Conservation (phyloP, 1,140 invertebrate species). For the Ladona fulva region DNA sequence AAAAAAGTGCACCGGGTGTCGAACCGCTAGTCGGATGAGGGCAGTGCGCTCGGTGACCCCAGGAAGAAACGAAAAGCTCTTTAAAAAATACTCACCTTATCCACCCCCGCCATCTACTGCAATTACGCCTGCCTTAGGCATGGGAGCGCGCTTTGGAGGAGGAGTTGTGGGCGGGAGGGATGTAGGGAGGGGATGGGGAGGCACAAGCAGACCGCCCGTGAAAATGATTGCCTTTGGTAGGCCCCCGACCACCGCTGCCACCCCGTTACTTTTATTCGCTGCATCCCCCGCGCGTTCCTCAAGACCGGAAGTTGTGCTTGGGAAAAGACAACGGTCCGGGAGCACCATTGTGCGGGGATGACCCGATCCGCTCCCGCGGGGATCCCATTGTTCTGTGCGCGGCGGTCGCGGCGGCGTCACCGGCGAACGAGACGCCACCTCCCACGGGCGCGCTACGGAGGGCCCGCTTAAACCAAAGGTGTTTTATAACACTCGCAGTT, state of each 20-base stretch:
- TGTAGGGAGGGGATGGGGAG: not conserved
- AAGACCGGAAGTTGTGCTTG: not conserved
- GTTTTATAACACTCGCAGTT: no score
- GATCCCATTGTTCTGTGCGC: not conserved
- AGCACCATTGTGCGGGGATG: not conserved
- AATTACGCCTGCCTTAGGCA: not conserved
- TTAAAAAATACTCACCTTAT: not conserved
- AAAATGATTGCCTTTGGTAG: not conserved
- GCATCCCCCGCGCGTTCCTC: not conserved
- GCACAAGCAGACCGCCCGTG: not conserved
- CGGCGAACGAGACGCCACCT: not conserved
- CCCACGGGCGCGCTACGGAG: no score
- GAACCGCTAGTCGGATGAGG: not conserved
- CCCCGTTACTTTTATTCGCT: not conserved
- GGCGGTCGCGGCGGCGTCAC: not conserved
- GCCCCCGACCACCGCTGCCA: not conserved
- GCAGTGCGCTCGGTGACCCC: not conserved
- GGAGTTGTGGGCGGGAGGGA: not conserved
- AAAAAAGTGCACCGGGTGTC: not conserved
- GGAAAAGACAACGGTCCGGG: not conserved
- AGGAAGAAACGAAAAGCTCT: not conserved
- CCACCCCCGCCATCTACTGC: not conserved
- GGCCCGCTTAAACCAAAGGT: no score
- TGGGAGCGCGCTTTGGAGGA: not conserved
- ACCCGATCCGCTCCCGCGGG: not conserved